phyloP scores from a whole-genome alignment of 2,797 vertebrate genomes.

The Xerus rutilus region DNA sequence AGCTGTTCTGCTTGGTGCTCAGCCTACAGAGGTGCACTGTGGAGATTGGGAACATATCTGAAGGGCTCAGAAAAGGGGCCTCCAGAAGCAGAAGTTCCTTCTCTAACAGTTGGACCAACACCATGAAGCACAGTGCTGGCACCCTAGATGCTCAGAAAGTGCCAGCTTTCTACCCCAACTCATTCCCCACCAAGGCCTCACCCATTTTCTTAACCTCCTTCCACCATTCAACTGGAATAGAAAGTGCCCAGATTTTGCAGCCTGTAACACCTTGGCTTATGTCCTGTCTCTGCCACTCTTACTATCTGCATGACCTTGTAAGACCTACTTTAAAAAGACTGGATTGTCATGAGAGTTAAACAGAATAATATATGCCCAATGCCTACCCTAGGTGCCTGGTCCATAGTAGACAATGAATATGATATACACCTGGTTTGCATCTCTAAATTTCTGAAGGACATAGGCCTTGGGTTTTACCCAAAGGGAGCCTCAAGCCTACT shows the following conservation, averaged over 20 bases:
- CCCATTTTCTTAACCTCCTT: too few species aligned
- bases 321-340: neutral
- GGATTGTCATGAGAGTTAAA: neutral
- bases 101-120: conserved; percentile 13
- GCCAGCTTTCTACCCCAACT: neutral
- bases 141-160: neutral
- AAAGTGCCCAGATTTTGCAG: neutral
- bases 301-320: neutral
- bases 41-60: neutral
- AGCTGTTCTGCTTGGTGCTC: neutral
- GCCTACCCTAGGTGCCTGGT: too few species aligned
- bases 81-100: neutral
- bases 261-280: neutral
- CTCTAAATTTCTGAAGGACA: neutral
- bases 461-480: neutral
- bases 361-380: neutral
- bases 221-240: neutral
- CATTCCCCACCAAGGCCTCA: neutral
- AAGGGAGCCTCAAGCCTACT: neutral
- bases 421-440: neutral
- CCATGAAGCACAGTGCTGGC: neutral
- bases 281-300: neutral
- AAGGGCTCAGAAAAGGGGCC: neutral
- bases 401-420: neutral
- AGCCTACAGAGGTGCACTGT: neutral